Base-by-base conservation (phyloP, 2,113 vertebrate genomes). In the Myrmophylax atrothorax region DNA sequence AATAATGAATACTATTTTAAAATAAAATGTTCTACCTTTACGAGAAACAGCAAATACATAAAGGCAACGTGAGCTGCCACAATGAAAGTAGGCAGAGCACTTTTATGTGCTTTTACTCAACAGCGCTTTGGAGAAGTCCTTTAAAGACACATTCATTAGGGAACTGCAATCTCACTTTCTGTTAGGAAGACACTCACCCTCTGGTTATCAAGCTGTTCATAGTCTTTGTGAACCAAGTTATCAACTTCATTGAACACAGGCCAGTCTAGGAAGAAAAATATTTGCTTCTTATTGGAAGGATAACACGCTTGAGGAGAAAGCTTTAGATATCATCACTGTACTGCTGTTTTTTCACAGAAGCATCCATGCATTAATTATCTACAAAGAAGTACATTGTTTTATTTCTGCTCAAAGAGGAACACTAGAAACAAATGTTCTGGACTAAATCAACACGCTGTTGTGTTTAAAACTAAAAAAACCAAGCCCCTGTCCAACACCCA, bases 201-300 rank as follows among this genome's bases (percentile, higher is more conserved):
- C 89, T 98, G 98, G 91, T 99, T 99, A 90, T 98, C 95, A 82
- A 98, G 97, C 42, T 95, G 96, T 64, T 98, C 98, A 3, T 89
- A 97, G 86, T 98, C 97, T 68, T 95, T 93, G 93, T 98, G 95
- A 37, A 97, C 95, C 35, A 98, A 89, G 25, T 98, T 99, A 70
- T 98, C 97, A 42, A 98, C 96, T 74, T 99, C 99, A 62, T 93
- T 97, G 70, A 99, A 98, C 53, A 98, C 97, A 42, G 98, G 98
- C 97, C 97, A 98, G 13, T 98, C 99, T 99, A 95, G 92, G 42
- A 89, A 96, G 81, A 84, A 63, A 86, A 69, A 63, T 10, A 91
- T 31, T 73, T 82, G 16, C 18, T 73, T 46, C 35, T 94, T 94
- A 91, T 15, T 56, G 6, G 37, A 86, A 79, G 26, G 19, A 75